These are phyloP conservation scores for Sebastolobus alascanus DNA, from an alignment of 2,797 vertebrate genomes.

Conservation along the genomic window DNA sequence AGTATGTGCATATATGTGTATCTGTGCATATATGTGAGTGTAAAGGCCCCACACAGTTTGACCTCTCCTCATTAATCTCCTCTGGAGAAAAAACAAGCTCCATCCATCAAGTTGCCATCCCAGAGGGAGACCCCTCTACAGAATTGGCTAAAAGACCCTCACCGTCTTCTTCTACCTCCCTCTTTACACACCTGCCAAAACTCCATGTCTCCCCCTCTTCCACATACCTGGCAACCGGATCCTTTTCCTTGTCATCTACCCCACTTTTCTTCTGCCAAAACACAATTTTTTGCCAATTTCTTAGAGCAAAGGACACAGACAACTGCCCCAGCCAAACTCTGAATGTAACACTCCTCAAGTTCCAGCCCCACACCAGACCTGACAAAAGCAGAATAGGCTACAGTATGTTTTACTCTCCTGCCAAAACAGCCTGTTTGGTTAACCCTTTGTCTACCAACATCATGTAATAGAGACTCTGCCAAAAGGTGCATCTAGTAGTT, in stretches of 20 bases:
- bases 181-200: constrained; percentile 38
- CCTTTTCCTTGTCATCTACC: background rate
- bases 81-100: constrained; percentile 72
- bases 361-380: background rate
- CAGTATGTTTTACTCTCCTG: background rate
- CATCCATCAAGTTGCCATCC: constrained; percentile 72
- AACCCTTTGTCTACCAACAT: constrained; percentile 6
- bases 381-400: background rate
- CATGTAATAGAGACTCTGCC: background rate
- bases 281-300: constrained; percentile 17
- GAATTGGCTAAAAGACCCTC: constrained; percentile 42
- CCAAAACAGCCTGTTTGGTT: constrained; percentile 8
- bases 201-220: background rate
- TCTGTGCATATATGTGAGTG: constrained; percentile 19
- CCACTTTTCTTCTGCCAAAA: constrained; percentile 19
- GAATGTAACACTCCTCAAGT: background rate
- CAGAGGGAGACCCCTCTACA: constrained; percentile 54
- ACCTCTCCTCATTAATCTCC: constrained; percentile 76
- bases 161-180: constrained; percentile 6
- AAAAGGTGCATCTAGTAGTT: background rate
- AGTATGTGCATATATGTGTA: constrained; percentile 4
- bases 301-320: constrained; percentile 6
- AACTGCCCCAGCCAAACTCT: background rate
- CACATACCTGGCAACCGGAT: constrained; percentile 5
- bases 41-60: constrained; percentile 49